Percentiles rank a stretch among this genome's conserved stretches.
These are phyloP conservation scores for Holothuria leucospilota DNA, from an alignment of 53 echinoderm and acorn worm species.

Conservation along the genomic window DNA sequence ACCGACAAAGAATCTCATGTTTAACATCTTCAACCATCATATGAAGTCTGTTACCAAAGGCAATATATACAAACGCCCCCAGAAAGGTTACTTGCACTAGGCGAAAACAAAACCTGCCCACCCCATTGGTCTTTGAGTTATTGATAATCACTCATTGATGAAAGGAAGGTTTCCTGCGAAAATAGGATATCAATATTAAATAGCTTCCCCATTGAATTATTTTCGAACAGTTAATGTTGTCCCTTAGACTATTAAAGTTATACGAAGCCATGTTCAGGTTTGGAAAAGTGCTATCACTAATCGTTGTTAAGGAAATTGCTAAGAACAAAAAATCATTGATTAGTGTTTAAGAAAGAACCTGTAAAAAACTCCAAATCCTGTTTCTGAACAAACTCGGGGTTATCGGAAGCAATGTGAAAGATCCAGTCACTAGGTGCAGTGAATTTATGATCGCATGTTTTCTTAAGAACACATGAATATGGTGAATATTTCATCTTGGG, in stretches of 20 bases:
- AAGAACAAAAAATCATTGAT: not conserved
- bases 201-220: not conserved
- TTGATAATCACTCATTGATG: too few relatives aligned
- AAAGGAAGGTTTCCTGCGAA: too few relatives aligned
- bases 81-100: not conserved
- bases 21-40: not conserved
- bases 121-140: too few relatives aligned
- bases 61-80: not conserved
- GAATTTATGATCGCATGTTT: too few relatives aligned
- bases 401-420: too few relatives aligned
- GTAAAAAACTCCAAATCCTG: constrained; percentile 6
- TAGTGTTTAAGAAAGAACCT: not conserved
- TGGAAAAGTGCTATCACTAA: not conserved
- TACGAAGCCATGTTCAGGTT: not conserved
- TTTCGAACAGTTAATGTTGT: constrained; percentile 8
- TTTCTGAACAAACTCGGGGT: not conserved
- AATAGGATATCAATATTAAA: too few relatives aligned
- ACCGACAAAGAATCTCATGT: not conserved
- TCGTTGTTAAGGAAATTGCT: not conserved
- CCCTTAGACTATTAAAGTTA: not conserved
- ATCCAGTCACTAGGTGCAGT: too few relatives aligned
- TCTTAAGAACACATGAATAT: too few relatives aligned
- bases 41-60: too few relatives aligned
- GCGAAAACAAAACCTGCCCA: too few relatives aligned
- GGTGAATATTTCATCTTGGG: too few relatives aligned